phyloP scores from a whole-genome alignment of 2,113 vertebrate genomes.

The Apteryx mantelli region DNA sequence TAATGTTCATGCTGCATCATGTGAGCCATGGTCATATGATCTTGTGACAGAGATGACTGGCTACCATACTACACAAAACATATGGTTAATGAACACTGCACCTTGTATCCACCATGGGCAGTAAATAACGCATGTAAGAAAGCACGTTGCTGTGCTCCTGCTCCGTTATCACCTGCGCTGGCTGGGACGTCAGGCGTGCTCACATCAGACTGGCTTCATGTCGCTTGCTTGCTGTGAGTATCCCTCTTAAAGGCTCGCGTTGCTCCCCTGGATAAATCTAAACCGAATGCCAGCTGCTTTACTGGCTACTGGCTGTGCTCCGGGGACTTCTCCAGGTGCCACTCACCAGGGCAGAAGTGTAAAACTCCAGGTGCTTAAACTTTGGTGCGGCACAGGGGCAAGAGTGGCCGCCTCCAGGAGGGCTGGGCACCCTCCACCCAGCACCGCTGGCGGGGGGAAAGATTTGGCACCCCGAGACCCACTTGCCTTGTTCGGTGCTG shows the following conservation, averaged over 20 bases:
- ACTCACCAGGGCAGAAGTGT: too few relatives aligned
- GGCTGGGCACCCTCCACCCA: not conserved
- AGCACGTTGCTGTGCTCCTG: accelerated
- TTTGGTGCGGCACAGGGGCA: too few relatives aligned
- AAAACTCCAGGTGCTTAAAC: not conserved
- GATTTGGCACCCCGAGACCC: too few relatives aligned
- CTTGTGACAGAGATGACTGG: not conserved
- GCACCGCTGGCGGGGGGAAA: too few relatives aligned
- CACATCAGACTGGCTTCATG: accelerated
- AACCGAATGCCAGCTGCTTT: not conserved
- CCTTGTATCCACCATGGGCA: accelerated
- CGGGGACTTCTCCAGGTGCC: not conserved
- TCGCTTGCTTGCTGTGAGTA: accelerated
- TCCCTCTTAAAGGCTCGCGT: accelerated
- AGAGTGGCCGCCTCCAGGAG: too few relatives aligned
- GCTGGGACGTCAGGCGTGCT: not conserved
- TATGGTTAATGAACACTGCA: accelerated
- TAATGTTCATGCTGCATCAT: accelerated
- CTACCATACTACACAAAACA: accelerated
- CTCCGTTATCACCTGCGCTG: accelerated
- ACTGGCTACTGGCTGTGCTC: accelerated
- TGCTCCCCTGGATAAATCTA: not conserved
- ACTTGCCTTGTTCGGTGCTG: too few relatives aligned
- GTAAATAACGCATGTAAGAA: accelerated
- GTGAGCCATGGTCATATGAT: accelerated